phyloP scores from a whole-genome alignment of 2,113 vertebrate genomes.

The Sapayoa aenigma region DNA sequence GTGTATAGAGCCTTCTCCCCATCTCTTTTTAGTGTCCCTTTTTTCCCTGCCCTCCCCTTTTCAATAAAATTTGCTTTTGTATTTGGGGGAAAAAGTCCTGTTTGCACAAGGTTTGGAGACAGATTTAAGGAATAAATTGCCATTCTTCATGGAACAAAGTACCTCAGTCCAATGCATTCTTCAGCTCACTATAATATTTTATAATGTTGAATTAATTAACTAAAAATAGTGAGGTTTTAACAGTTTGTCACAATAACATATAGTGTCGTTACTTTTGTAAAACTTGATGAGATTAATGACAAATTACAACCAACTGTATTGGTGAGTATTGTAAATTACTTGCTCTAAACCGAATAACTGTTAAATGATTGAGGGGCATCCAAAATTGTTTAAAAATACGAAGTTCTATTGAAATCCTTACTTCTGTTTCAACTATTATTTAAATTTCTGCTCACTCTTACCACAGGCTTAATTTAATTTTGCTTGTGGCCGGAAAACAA shows the following conservation, averaged over 20 bases:
- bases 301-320: neutral
- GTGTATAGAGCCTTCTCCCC: neutral
- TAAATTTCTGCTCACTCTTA: neutral
- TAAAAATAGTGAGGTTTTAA: neutral
- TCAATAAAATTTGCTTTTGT: neutral
- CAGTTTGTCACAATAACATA: neutral
- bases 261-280: neutral
- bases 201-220: neutral
- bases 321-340: neutral
- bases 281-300: neutral
- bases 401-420: neutral
- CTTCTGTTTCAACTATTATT: neutral
- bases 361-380: neutral
- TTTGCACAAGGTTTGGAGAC: neutral
- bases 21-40: neutral
- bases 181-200: neutral
- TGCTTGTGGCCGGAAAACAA: neutral
- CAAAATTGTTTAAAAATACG: neutral
- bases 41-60: neutral
- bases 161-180: neutral
- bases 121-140: neutral
- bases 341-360: neutral
- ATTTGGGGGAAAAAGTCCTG: neutral
- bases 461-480: neutral
- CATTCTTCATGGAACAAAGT: neutral